Percentiles rank a stretch among this genome's conserved stretches.
Evolutionary conservation across 2,888 invertebrate genomes (phyloP).

Genomic region (Caenorhabditis virilis): DNA sequence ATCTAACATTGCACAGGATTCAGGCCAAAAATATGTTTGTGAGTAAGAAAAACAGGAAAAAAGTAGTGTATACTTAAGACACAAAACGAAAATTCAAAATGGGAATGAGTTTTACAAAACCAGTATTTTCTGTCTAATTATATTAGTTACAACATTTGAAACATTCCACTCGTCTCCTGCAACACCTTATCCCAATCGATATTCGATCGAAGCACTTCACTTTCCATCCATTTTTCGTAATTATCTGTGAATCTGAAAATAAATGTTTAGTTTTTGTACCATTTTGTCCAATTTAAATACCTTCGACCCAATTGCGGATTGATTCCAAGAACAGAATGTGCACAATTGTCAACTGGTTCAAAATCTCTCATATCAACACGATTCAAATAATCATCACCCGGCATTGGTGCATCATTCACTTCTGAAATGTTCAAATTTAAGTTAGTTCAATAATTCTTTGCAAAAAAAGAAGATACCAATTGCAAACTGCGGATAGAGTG

Average conservation of each 20-base stretch:
- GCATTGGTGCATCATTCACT: constrained; percentile 49
- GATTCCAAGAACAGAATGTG: constrained; percentile 48
- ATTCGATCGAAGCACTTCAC: constrained; percentile 83
- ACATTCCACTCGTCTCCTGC: constrained; percentile 19
- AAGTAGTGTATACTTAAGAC: no score
- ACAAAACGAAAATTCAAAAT: no score
- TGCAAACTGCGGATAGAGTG: constrained; percentile 54
- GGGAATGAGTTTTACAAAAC: no score
- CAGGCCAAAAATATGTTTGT: no score
- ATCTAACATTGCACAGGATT: no score
- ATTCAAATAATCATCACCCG: constrained; percentile 51
- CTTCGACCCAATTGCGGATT: constrained; percentile 22
- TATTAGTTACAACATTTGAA: no score
- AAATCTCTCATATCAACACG: constrained; percentile 51
- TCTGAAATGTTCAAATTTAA: constrained; percentile 20
- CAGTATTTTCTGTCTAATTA: no score
- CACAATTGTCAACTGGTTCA: constrained; percentile 54
- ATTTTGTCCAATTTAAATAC: not conserved
- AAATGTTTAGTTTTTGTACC: constrained; percentile 49
- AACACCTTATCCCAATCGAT: constrained; percentile 74
- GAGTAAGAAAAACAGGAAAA: no score
- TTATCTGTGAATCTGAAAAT: constrained; percentile 68
- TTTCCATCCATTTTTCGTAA: constrained; percentile 92
- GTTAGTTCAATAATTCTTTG: not conserved
- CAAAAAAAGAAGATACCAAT: constrained; percentile 34